phyloP scores from a whole-genome alignment of 2,888 invertebrate species.

The Gortyna flavago region DNA sequence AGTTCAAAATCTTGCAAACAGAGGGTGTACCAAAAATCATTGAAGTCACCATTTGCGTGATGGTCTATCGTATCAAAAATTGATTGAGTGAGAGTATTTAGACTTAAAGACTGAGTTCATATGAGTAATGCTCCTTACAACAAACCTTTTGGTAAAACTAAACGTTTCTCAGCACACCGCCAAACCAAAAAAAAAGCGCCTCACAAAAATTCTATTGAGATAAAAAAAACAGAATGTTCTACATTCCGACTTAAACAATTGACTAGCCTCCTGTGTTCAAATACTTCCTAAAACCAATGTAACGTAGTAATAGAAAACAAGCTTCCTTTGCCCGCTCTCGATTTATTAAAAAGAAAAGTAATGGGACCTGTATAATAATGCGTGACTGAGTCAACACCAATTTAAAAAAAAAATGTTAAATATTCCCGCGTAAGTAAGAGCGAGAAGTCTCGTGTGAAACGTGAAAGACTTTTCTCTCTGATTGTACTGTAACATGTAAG shows the following conservation, averaged over 20 bases:
- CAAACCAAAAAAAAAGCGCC: constrained; percentile 29
- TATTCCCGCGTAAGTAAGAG: constrained; percentile 62
- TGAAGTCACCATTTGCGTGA: neutral
- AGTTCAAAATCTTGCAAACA: neutral
- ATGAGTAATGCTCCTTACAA: neutral
- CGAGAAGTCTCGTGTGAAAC: constrained; percentile 47
- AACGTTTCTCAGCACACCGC: constrained; percentile 29
- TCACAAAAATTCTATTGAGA: constrained; percentile 36
- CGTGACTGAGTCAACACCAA: constrained; percentile 87
- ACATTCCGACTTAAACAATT: constrained; percentile 70
- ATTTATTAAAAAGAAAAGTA: constrained; percentile 65
- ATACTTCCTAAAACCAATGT: constrained; percentile 72
- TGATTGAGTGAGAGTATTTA: neutral
- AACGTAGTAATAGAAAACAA: constrained; percentile 62
- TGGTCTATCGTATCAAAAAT: neutral
- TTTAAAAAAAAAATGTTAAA: constrained; percentile 68
- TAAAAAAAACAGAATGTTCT: constrained; percentile 46
- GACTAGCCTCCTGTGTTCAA: constrained; percentile 84
- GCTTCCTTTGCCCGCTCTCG: constrained; percentile 71
- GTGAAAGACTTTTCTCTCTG: constrained; percentile 55
- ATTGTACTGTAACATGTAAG: constrained; percentile 57
- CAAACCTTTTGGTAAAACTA: neutral
- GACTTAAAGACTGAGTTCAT: neutral
- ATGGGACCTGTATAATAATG: constrained; percentile 84
- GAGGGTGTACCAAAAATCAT: neutral